Conservation (phyloP, 2,888 invertebrate genomes). For the Agonum fuliginosum region DNA sequence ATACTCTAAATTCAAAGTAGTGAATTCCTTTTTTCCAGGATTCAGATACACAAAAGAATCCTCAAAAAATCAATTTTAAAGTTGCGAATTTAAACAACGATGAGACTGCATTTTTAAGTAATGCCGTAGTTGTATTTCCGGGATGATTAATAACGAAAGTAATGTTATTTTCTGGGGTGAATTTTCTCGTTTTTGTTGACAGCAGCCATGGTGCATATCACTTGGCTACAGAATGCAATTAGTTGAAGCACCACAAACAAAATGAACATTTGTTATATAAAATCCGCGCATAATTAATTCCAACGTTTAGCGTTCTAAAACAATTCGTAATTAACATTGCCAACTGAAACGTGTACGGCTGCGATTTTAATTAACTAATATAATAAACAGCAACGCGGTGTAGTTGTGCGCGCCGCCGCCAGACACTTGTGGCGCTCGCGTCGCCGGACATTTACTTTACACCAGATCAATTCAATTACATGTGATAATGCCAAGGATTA, state of each 20-base stretch:
- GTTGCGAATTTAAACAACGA: no score
- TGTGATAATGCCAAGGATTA: conserved; percentile 38
- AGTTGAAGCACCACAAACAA: conserved; percentile 43
- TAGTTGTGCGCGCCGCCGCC: background rate
- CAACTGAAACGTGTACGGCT: conserved; percentile 45
- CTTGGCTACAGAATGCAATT: conserved; percentile 40
- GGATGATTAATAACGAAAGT: no score
- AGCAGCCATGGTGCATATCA: no score
- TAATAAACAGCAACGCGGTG: conserved; percentile 38
- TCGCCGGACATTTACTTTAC: conserved; percentile 43
- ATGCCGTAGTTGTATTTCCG: no score
- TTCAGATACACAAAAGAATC: no score
- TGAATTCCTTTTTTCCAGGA: no score
- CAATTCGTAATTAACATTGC: conserved; percentile 52
- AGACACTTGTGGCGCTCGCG: conserved; percentile 40
- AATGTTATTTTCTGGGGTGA: background rate
- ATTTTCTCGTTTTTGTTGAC: no score
- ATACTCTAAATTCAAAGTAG: no score
- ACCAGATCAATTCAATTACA: conserved; percentile 42
- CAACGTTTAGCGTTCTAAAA: conserved; percentile 49
- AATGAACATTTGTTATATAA: conserved; percentile 46
- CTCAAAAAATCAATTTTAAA: no score
- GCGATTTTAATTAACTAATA: conserved; percentile 55
- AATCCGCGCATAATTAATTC: conserved; percentile 50
- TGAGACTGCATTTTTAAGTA: no score